These are phyloP conservation scores for Callospermophilus lateralis DNA, from an alignment of 2,113 vertebrate species.

Conservation along the genomic window DNA sequence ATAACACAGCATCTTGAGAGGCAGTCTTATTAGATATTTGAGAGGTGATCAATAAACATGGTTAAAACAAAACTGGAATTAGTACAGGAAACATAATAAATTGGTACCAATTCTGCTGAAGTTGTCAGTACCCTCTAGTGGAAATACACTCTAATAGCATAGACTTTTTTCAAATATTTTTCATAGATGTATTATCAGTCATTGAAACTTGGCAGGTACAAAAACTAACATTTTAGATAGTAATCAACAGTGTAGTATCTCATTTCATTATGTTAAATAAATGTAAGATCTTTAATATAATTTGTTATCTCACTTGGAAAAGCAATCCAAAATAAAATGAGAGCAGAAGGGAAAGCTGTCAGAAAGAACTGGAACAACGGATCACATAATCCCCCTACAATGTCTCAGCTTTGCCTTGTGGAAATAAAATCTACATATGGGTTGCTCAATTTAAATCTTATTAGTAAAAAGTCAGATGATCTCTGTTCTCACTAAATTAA, in stretches of 20 bases:
- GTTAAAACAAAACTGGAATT: neutral
- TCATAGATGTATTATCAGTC: neutral
- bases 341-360: neutral
- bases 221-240: neutral
- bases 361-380: neutral
- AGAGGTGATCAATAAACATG: neutral
- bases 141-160: neutral
- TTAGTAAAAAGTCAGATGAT: neutral
- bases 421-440: neutral
- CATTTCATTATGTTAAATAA: neutral
- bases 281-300: neutral
- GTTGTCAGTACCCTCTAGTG: constrained; percentile 57
- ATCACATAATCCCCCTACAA: no score
- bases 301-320: neutral
- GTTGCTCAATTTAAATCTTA: neutral
- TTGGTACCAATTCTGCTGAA: neutral
- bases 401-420: neutral
- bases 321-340: neutral
- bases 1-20: neutral
- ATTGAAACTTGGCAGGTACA: neutral
- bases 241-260: neutral
- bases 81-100: neutral
- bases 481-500: neutral
- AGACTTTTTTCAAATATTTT: neutral
- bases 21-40: neutral